Evolutionary conservation across 2,797 vertebrate genomes (phyloP), one percentile per base, ranked within the genome.

Genomic region (Vultur gryphus): DNA sequence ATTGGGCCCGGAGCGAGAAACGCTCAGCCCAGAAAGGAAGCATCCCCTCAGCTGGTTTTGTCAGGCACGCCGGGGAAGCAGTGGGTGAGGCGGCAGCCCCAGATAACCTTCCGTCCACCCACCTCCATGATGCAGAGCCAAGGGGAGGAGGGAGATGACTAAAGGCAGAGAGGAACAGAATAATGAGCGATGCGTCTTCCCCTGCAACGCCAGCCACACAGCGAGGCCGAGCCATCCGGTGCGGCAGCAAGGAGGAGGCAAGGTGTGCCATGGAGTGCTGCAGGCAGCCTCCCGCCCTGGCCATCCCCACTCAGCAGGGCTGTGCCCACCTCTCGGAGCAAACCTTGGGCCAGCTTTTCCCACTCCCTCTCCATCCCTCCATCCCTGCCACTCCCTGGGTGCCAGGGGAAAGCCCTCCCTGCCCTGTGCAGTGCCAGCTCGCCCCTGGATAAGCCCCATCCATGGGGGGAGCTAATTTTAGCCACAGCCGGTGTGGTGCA

Each of bases 91-190:
- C 86, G 46, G 95, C 94, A 96, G 95, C 96, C 96, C 94, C 83
- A 75, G 93, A 93, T 96, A 95, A 97, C 96, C 96, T 96, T 96
- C 94, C 54, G 43, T 94, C 95, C 96, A 93, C 96, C 96, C 96
- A 96, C 96, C 93, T 86, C 85, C 0, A 7, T 96, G 95, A 97
- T 97, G 95, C 93, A 93, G 92, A 96, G 84, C 81, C 70, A 78
- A 44, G 89, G 95, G 84, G 94, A 96, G 95, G 95, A 95, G 90
- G 88, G 92, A 92, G 90, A 97, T 97, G 96, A 97, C 95, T 96
- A 97, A 96, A 94, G 72, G 90, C 83, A 91, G 83, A 64, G 70
- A 94, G 80, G 93, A 95, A 95, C 83, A 78, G 90, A 78, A 88
- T 85, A 95, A 94, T 3, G 94, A 95, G 76, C 2, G 41, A 83